Percentiles rank a stretch among this genome's conserved stretches.
Evolutionary conservation across 2,888 invertebrate genomes (phyloP).

Genomic region (Cantharis rufa): DNA sequence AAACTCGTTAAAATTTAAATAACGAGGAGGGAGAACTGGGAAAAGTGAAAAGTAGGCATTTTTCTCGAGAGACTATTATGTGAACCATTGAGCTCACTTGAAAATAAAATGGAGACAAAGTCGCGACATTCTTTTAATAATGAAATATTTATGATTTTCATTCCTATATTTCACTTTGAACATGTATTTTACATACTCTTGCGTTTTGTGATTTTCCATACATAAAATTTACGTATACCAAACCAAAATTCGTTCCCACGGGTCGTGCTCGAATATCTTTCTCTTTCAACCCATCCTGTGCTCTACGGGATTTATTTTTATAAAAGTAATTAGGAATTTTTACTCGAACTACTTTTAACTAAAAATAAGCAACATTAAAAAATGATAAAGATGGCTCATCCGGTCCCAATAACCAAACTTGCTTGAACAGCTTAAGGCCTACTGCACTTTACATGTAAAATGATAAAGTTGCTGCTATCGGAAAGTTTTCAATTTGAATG

Average conservation of each 20-base stretch:
- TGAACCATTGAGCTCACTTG: not conserved
- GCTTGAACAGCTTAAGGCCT: not conserved
- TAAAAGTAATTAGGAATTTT: not conserved
- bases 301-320: not conserved
- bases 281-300: not conserved
- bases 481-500: not conserved
- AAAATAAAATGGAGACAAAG: not conserved
- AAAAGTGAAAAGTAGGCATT: not conserved
- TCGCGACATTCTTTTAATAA: not conserved
- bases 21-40: not conserved
- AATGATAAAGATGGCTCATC: not conserved
- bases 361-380: not conserved
- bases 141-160: not conserved
- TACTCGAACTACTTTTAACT: not conserved
- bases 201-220: not conserved
- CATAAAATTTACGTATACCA: not conserved
- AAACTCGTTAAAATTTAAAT: not conserved
- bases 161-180: not conserved
- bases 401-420: not conserved
- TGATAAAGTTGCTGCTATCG: not conserved
- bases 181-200: not conserved
- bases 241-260: not conserved
- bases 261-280: not conserved
- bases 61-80: not conserved
- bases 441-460: not conserved